Base-by-base conservation (phyloP, 2,888 invertebrate species). In the Pelosia muscerda region DNA sequence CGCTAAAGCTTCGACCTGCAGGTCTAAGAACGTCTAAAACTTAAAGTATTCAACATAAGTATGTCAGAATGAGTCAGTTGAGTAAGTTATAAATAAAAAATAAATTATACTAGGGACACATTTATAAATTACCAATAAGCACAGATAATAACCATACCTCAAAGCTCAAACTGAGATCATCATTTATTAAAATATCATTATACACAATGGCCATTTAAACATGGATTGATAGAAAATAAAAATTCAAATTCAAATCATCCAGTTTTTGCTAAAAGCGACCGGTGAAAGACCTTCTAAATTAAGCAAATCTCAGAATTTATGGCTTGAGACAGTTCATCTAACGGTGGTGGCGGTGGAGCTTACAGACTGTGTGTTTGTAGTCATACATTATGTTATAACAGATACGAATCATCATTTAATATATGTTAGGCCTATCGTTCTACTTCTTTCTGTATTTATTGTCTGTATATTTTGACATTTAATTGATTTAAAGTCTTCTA, bases 221-320 rank as follows among this genome's bases (percentile, higher is more conserved):
- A 68, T 72, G n/a, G 49, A 49, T 49, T 49, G 49, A 70, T 66
- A 67, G 67, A 59, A 68, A 74, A 75, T 71, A 42, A 68, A 64
- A 76, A 72, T 72, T 66, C 53, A 75, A 74, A 80, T 75, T 74
- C 62, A 81, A 83, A 81, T 81, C 72, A 81, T 77, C 67, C 67
- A 64, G 66, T 78, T 82, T 76, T 71, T 66, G 68, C 73, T 63
- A 70, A 76, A 81, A 79, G 68, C 73, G 75, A 75, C 70, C 83
- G 87, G 87, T 87, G 87, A 89, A 88, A 87, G 84, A 88, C 77
- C 84, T 86, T 81, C 69, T 84, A 88, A 88, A 88, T 87, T 85
- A 89, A 80, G 82, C 84, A 88, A 91, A 91, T 88, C 89, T 85
- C 66, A 63, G 69, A 88, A 90, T 91, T 90, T 91, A 90, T 89